These are phyloP conservation scores for Ciconia boyciana DNA, from an alignment of 2,113 vertebrate genomes.

Conservation along the genomic window DNA sequence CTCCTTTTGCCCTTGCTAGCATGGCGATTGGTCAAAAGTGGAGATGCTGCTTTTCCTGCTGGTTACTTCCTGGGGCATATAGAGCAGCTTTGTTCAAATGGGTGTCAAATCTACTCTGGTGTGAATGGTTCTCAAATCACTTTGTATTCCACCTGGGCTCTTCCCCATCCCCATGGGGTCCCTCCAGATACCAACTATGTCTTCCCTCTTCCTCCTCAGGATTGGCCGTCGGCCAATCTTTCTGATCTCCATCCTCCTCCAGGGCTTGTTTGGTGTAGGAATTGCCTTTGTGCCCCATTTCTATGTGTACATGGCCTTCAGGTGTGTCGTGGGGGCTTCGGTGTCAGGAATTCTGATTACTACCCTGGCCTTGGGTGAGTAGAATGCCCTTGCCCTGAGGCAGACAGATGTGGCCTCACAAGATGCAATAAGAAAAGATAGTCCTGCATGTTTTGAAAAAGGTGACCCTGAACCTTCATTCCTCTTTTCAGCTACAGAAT, in stretches of 20 bases:
- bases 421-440: neutral
- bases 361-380: constrained; percentile 72
- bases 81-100: neutral
- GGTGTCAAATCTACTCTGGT: neutral
- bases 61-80: accelerated
- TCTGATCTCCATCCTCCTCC: constrained; percentile 68
- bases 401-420: neutral
- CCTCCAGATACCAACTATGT: neutral
- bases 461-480: neutral
- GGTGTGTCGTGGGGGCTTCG: constrained; percentile 69
- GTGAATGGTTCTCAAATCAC: neutral
- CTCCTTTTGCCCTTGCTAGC: neutral
- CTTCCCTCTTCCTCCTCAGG: constrained; percentile 41
- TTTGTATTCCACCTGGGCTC: neutral
- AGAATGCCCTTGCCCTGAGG: neutral
- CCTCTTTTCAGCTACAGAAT: constrained; percentile 78
- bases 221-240: constrained; percentile 75
- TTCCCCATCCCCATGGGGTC: neutral
- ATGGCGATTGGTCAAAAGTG: accelerated
- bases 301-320: constrained; percentile 74
- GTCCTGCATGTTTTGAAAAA: neutral
- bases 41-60: neutral
- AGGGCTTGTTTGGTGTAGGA: constrained; percentile 59
- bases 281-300: constrained; percentile 76
- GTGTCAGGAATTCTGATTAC: constrained; percentile 69